A percentile compares a stretch with the other conserved stretches of the same genome.
phyloP scores from a whole-genome alignment of 2,797 vertebrate species.

The Anas acuta region DNA sequence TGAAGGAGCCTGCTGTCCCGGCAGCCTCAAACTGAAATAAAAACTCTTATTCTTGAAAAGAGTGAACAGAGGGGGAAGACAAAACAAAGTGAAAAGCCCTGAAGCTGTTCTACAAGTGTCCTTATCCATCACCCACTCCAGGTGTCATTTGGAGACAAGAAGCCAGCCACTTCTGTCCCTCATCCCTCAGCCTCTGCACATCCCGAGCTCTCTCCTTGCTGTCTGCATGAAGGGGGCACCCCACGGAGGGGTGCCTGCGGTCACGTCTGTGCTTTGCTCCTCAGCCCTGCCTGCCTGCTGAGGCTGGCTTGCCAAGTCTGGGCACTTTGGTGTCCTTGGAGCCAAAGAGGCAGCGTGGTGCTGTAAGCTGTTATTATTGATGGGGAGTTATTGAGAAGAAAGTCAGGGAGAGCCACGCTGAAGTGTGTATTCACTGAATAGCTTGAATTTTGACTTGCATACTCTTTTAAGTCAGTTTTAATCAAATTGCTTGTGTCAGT shows the following conservation, averaged over 20 bases:
- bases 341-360: background rate
- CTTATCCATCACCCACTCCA: background rate
- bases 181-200: background rate
- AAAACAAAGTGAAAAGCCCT: background rate
- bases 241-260: background rate
- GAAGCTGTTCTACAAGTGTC: background rate
- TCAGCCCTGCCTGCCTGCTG: fast-evolving
- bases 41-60: background rate
- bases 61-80: background rate
- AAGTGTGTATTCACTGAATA: background rate
- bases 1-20: background rate
- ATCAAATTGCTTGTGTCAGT: background rate
- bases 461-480: background rate
- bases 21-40: background rate
- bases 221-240: background rate
- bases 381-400: background rate
- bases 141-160: background rate
- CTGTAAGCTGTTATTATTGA: background rate
- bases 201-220: background rate
- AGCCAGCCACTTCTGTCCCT: background rate
- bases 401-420: background rate
- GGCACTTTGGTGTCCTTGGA: background rate
- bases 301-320: background rate
- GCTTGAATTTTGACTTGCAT: background rate
- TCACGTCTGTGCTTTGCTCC: background rate